Evolutionary conservation across 2,113 vertebrate genomes (phyloP).

Genomic region (Equus quagga): DNA sequence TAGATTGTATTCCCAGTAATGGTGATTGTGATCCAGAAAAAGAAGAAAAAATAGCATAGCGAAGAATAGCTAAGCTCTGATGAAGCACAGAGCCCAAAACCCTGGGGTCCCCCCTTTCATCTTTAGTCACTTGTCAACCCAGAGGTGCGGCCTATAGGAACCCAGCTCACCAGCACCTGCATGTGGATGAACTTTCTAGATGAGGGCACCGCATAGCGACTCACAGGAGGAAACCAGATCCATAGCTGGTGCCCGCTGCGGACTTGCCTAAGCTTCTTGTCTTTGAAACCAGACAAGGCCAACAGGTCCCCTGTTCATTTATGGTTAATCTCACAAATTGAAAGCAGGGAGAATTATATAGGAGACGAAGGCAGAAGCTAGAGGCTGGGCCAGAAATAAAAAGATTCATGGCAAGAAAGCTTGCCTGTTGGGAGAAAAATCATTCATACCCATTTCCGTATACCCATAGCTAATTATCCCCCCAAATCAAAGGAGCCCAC

Average conservation of each 20-base stretch:
- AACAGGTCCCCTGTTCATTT: background rate
- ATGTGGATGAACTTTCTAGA: background rate
- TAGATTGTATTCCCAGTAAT: background rate
- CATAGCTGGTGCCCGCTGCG: fast-evolving
- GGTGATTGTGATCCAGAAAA: background rate
- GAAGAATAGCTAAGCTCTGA: background rate
- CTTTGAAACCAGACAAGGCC: background rate
- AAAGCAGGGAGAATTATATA: background rate
- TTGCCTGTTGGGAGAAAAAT: background rate
- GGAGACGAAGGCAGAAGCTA: background rate
- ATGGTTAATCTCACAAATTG: background rate
- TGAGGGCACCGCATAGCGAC: background rate
- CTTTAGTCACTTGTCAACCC: background rate
- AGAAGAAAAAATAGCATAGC: background rate
- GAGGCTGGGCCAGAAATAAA: background rate
- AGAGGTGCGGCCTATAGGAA: background rate
- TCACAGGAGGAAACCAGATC: background rate
- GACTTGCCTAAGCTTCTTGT: background rate
- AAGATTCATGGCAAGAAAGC: background rate
- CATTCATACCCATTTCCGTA: no score
- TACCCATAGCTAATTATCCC: background rate
- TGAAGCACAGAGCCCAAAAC: background rate
- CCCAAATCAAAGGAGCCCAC: background rate
- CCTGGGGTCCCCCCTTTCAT: background rate
- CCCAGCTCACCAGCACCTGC: background rate